Evolutionary conservation across 2,888 invertebrate species (phyloP).

Genomic region (Stenoptilia bipunctidactyla): DNA sequence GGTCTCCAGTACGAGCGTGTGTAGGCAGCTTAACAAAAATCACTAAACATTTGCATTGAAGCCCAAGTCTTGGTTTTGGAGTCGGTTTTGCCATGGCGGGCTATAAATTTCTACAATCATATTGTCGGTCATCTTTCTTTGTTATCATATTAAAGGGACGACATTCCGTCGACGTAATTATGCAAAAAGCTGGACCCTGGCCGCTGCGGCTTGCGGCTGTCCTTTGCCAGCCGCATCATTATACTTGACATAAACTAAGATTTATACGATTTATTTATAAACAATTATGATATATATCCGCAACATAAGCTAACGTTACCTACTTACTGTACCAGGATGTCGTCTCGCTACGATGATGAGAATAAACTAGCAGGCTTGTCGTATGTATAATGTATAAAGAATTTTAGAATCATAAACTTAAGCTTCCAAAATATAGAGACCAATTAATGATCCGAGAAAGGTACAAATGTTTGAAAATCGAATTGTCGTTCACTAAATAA

Average conservation of each 20-base stretch:
- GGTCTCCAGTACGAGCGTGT: too few relatives aligned
- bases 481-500: slow-evolving; percentile 27
- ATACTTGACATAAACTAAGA: slow-evolving; percentile 63
- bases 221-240: slow-evolving; percentile 64
- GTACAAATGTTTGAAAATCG: slow-evolving; percentile 8
- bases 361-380: too few relatives aligned
- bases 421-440: neutral
- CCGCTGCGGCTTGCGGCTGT: slow-evolving; percentile 39
- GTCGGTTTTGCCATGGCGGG: slow-evolving; percentile 10
- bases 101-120: slow-evolving; percentile 52
- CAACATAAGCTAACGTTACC: neutral
- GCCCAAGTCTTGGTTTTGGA: too few relatives aligned
- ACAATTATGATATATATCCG: slow-evolving; percentile 47
- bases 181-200: slow-evolving; percentile 66
- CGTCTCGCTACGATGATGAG: neutral
- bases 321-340: neutral
- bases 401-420: too few relatives aligned
- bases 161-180: slow-evolving; percentile 63
- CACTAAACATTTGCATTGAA: too few relatives aligned
- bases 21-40: too few relatives aligned
- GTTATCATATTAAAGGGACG: slow-evolving; percentile 62
- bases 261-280: slow-evolving; percentile 58
- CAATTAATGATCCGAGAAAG: slow-evolving; percentile 15
- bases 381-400: too few relatives aligned
- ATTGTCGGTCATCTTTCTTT: slow-evolving; percentile 62